Base-by-base conservation (phyloP, 2,113 vertebrate genomes). In the Scopus umbretta region DNA sequence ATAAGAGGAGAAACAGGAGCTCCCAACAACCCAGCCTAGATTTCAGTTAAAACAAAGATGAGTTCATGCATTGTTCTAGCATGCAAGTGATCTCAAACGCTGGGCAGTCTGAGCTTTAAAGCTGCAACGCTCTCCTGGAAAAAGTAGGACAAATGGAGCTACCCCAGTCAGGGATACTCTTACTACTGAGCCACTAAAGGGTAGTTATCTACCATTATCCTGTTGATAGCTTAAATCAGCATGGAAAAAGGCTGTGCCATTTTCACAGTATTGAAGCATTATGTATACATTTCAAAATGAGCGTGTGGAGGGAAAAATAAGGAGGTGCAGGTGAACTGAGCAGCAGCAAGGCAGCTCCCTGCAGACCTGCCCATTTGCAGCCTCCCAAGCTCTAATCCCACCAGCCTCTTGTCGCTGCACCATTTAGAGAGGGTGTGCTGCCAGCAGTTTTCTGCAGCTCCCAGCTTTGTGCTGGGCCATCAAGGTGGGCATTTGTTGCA, bases 121-220 rank as follows among this genome's bases (percentile, higher is more conserved):
- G 5, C 36, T 32, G 23, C 61, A 72, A 53, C 6, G 6, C 1
- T 0, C 13, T 78, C 47, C 50, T 32, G 40, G n/a, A 16, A 36
- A 53, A 63, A 19, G 1, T 1, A 18, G 38, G 16, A 40, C 5
- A 32, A 67, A 65, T 0, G 0, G 45, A 67, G 16, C 7, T 18
- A 29, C 38, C 45, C 21, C 18, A 38, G 38, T 4, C 49, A 16
- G 29, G 30, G 25, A 36, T 88, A 43, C 42, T 45, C 71, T 47
- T 18, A 36, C 13, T 63, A 7, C 42, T 61, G 2, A 5, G 11
- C 10, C 49, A 30, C 25, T 3, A 0, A 26, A 34, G n/a, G 1
- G 0, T 6, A 16, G 14, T 11, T 68, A 23, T 7, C 13, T 34
- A 27, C 7, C 49, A 8, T 3, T 62, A 18, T 25, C 36, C 25